Evolutionary conservation across 2,888 invertebrate genomes (phyloP).

Genomic region (Leucania comma): DNA sequence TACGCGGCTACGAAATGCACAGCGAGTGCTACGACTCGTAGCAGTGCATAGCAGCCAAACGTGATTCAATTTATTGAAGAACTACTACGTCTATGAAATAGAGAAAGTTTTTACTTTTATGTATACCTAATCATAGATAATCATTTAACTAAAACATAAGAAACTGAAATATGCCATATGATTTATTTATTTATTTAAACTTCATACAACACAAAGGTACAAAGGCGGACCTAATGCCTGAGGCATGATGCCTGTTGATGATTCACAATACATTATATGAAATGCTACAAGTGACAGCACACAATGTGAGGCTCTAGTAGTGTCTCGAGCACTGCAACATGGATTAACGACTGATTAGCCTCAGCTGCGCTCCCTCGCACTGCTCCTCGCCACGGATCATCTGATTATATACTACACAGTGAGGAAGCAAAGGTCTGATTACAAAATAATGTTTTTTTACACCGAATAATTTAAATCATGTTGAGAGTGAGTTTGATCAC

Average conservation of each 20-base stretch:
- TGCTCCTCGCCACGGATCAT: conserved; percentile 6
- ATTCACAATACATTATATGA: too few relatives aligned
- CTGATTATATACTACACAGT: neutral
- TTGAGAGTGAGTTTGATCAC: too few relatives aligned
- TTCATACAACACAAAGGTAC: too few relatives aligned
- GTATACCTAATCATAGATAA: too few relatives aligned
- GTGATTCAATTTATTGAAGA: neutral
- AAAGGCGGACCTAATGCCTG: too few relatives aligned
- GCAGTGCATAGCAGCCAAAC: conserved; percentile 9
- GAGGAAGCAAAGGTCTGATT: neutral
- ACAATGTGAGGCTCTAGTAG: neutral
- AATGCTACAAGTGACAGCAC: neutral
- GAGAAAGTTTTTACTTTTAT: too few relatives aligned
- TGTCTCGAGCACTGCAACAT: neutral
- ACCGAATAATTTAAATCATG: neutral
- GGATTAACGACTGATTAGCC: conserved; percentile 27
- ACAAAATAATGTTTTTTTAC: neutral
- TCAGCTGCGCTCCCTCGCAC: neutral
- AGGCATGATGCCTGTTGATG: too few relatives aligned
- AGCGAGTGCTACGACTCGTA: conserved; percentile 38
- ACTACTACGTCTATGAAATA: neutral
- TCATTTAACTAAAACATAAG: too few relatives aligned
- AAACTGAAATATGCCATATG: too few relatives aligned
- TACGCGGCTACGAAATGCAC: conserved; percentile 26
- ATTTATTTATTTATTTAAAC: too few relatives aligned